Evolutionary conservation across 2,113 vertebrate species (phyloP), one percentile per base, ranked within the genome.

Genomic region (Camelus dromedarius): DNA sequence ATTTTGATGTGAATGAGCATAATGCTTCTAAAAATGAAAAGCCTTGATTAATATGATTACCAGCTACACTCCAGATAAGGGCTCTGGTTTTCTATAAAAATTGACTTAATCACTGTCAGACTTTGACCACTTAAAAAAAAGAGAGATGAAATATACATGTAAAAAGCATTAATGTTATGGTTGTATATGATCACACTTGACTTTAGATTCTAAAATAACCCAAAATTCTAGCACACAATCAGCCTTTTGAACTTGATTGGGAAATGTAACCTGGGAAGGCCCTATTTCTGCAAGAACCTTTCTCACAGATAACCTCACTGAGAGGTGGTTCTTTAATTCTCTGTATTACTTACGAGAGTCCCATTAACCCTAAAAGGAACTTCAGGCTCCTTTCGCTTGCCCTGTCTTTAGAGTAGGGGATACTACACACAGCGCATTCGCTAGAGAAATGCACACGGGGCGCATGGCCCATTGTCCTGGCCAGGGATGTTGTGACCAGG

Each of bases 11-110:
- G 38, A 93, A 77, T 2, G 50, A 46, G 2, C 9, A n/a, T 67
- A 70, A 50, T 93, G 38, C 32, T 72, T 86, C 50, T 84, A 60
- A 75, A 88, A 88, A 75, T 52, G 26, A 73, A 86, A 81, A 35
- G 10, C 46, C 62, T 92, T 90, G 35, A 24, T 91, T 82, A 79
- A 93, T 35, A 83, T 30, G 18, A 22, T 95, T 85, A 81, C 20
- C 28, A 66, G 22, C 52, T 69, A 16, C 2, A 67, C 6, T 35
- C 35, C 46, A 70, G 11, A 62, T 67, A 67, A 95, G 13, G n/a
- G 9, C 32, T 95, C 54, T 13, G 0, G 2, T 87, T 89, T 79
- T 88, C 79, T 66, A 10, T 91, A 50, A 35, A 76, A 93, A 52
- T 84, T 70, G 50, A 58, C 64, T 91, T 93, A 48, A 73, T 92